phyloP scores from a whole-genome alignment of 2,888 invertebrate genomes.

The Xanthia icteritia region DNA sequence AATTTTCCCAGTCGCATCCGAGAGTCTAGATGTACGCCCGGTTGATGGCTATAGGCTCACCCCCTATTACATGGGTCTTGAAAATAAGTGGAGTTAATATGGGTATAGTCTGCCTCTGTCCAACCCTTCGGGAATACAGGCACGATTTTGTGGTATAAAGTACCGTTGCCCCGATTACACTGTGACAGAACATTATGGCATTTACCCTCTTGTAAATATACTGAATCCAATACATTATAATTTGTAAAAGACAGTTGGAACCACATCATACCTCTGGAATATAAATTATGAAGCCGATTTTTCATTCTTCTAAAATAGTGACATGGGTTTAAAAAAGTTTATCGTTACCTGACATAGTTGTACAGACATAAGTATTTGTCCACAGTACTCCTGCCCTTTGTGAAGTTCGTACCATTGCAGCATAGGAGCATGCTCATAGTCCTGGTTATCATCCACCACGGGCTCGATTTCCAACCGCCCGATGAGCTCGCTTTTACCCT shows the following conservation, averaged over 20 bases:
- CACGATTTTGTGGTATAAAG: background rate
- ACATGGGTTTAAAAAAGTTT: background rate
- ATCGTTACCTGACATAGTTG: constrained; percentile 81
- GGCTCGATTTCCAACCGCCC: constrained; percentile 77
- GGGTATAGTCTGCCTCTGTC: too few relatives aligned
- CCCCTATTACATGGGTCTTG: too few relatives aligned
- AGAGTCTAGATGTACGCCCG: too few relatives aligned
- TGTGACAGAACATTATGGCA: background rate
- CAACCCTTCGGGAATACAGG: too few relatives aligned
- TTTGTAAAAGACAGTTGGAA: background rate
- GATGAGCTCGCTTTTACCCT: constrained; percentile 76
- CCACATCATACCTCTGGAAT: background rate
- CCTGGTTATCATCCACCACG: constrained; percentile 69
- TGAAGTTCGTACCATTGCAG: constrained; percentile 87
- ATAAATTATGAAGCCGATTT: background rate
- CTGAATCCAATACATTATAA: background rate
- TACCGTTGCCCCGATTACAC: background rate
- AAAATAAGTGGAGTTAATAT: too few relatives aligned
- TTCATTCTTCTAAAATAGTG: background rate
- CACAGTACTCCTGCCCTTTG: constrained; percentile 78
- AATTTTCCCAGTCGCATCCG: background rate
- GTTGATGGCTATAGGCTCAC: too few relatives aligned
- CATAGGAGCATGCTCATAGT: constrained; percentile 79
- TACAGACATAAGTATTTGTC: constrained; percentile 88
- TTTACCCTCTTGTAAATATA: background rate